Base-by-base conservation (phyloP, 2,888 invertebrate species). In the Luffia ferchaultella region DNA sequence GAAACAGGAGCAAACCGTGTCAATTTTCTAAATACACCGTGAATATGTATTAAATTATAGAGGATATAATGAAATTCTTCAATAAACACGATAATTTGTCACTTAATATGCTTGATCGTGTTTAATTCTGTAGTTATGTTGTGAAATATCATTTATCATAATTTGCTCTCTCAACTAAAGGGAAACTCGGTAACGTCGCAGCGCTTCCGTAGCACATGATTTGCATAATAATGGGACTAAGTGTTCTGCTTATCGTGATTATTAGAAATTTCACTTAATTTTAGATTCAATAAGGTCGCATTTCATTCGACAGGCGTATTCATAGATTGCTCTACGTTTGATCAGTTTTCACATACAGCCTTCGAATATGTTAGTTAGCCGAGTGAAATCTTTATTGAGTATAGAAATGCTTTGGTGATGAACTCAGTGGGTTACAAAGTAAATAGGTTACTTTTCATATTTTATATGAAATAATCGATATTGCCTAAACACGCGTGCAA, bases 191-290 rank as follows among this genome's bases (percentile, higher is more conserved):
- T 73, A 73, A 71, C 72, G 69, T 70, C 63, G 65, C 61, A 63
- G 70, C 70, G 68, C 72, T 76, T 76, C 73, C 73, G 67, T 57
- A 59, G 70, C 67, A 65, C 71, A 72, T 70, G 70, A 79, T 80
- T 78, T 79, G 72, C 79, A 80, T 79, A 76, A 76, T 79, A 75
- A 73, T 73, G 60, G 56, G 70, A 71, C 68, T 72, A 67, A 71
- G 69, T 68, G 62, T 67, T 65, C 66, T 58, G 43, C 45, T 19
- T 20, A 7, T 43, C 40, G 12, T n/a, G 18, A 16, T 2, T 18
- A 16, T 12, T 57, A 55, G 56, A 70, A 65, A 67, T 63, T 63
- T 52, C 60, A 64, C 70, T 67, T 56, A 73, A 68, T 61, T 59
- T 52, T 59, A 50, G 46, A 53, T 52, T 42, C 16, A 18, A 56